These are phyloP conservation scores for Conomelus anceps DNA, from an alignment of 2,888 invertebrate genomes.

Conservation along the genomic window DNA sequence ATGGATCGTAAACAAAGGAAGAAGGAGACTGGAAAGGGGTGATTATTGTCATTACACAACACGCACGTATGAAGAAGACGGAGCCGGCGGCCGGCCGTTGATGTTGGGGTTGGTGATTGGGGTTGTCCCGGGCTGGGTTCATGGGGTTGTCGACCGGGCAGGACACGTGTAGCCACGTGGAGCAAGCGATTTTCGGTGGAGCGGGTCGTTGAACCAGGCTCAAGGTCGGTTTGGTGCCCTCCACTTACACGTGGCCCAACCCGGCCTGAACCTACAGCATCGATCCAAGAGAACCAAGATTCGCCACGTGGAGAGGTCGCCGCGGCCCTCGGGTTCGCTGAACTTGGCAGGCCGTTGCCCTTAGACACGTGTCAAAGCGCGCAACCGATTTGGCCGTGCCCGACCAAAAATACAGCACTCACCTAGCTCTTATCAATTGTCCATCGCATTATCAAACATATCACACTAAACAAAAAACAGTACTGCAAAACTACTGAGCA, in stretches of 20 bases:
- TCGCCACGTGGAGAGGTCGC: conserved; percentile 11
- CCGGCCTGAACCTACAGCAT: conserved; percentile 8
- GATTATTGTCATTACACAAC: not conserved
- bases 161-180: conserved; percentile 18
- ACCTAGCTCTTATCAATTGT: not conserved
- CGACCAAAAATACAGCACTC: not conserved
- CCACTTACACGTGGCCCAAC: conserved; percentile 1
- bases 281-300: conserved; percentile 5
- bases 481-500: no score
- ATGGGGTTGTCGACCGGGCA: conserved; percentile 1
- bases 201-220: conserved; percentile 12
- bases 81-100: not conserved
- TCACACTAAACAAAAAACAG: no score
- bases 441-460: no score
- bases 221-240: conserved; percentile 1
- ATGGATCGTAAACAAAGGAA: not conserved
- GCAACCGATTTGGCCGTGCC: not conserved
- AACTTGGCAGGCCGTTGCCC: not conserved
- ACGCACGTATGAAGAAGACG: not conserved
- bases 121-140: not conserved
- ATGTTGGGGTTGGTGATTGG: no score
- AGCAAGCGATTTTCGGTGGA: conserved; percentile 10
- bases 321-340: not conserved
- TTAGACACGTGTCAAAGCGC: not conserved
- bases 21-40: not conserved